Base-by-base conservation (phyloP, 2,797 vertebrate species). In the Toxotes lorentzi region DNA sequence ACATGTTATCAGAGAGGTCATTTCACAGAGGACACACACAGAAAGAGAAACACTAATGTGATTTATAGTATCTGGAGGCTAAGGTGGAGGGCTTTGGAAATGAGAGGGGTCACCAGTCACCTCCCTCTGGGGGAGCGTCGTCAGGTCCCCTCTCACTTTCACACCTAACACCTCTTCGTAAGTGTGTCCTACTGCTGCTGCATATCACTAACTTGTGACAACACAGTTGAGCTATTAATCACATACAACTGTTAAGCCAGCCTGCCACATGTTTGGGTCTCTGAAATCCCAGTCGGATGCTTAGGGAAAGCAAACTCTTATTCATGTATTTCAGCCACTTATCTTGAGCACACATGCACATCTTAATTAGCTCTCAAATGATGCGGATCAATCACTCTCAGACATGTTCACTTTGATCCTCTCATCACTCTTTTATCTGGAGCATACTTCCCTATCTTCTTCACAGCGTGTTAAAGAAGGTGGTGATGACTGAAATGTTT, bases 51-150 rank as follows among this genome's bases (percentile, higher is more conserved):
- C 72, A 34, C 24, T 12, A 72, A 65, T 82, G 80, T 84, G 84
- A 86, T 89, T 90, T 88, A 73, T 77, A 30, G 47, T 89, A 64
- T 74, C 90, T 75, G 58, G 61, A 78, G 89, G 91, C 75, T 79
- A 58, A 77, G 76, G 79, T 76, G 51, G 62, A 68, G 47, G 67
- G 60, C 68, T 48, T 61, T 13, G 66, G 68, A 78, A 78, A 79
- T 54, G 68, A 67, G 75, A 78, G 53, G 40, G 61, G 71, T 81
- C 86, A 81, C 73, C 81, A 65, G 85, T 74, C 83, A 73, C 64
- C 58, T 70, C 65, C 1, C 85, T 70, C 2, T 30, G 2, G 70
- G 70, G 53, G 35, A 27, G 24, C 4, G 7, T 56, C 51, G 48
- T 82, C 60, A 56, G 40, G 32, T 73, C 68, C 13, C 65, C 21